A percentile compares a stretch with the other conserved stretches of the same genome.
Conservation (phyloP, 2,888 invertebrate species). For the Ramazzottius varieornatus region DNA sequence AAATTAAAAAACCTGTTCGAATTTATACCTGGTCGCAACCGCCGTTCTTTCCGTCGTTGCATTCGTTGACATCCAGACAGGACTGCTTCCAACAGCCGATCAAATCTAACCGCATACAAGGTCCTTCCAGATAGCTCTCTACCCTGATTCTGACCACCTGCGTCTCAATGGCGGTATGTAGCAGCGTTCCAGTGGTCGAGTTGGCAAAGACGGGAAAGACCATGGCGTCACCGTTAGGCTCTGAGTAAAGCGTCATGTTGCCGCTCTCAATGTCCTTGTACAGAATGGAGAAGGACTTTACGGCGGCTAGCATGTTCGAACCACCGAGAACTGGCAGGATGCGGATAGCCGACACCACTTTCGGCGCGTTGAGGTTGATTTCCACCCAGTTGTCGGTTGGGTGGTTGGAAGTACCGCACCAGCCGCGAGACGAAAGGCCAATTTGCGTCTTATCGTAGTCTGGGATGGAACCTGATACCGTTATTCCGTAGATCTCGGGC, state of each 20-base stretch:
- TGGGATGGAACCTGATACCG: background rate
- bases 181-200: background rate
- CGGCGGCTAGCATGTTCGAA: background rate
- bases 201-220: background rate
- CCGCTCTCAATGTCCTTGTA: background rate
- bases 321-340: background rate
- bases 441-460: background rate
- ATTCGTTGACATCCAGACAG: background rate
- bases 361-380: background rate
- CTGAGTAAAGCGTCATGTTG: background rate
- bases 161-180: background rate
- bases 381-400: background rate
- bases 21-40: background rate
- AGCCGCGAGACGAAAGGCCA: background rate
- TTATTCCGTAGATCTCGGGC: background rate
- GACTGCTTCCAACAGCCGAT: slow-evolving; percentile 2
- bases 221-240: background rate
- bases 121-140: background rate
- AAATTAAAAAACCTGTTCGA: no score
- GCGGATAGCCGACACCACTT: background rate
- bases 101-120: background rate
- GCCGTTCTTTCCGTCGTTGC: background rate
- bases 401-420: background rate
- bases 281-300: background rate
- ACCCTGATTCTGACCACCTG: background rate